Percentiles rank a stretch among this genome's conserved stretches.
Evolutionary conservation across 2,113 vertebrate species (phyloP).

Genomic region (Microcebus tavaratra): DNA sequence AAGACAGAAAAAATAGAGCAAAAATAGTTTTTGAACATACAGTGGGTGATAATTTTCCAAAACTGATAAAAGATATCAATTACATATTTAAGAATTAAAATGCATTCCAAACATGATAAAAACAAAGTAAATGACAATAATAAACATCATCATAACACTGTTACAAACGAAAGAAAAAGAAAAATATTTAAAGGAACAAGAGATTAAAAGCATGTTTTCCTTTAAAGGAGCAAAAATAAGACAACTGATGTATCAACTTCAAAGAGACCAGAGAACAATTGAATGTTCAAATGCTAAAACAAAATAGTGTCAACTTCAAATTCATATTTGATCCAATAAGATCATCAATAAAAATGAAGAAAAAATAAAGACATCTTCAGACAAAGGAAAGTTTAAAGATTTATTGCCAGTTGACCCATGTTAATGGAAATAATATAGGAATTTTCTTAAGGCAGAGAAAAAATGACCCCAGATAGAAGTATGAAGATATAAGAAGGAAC

Average conservation of each 20-base stretch:
- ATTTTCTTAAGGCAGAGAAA: background rate
- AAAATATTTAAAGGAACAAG: background rate
- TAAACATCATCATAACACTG: background rate
- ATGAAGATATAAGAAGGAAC: background rate
- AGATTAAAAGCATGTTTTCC: background rate
- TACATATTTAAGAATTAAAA: background rate
- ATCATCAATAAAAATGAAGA: background rate
- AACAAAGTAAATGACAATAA: background rate
- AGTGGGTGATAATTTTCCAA: background rate
- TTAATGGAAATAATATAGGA: background rate
- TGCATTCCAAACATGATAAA: background rate
- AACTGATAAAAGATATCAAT: background rate
- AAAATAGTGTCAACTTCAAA: background rate
- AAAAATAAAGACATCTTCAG: background rate
- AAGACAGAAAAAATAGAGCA: background rate
- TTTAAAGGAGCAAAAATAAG: background rate
- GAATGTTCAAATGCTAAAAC: background rate
- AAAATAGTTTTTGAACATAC: background rate
- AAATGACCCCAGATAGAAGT: background rate
- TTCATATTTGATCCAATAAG: background rate
- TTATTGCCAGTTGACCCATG: background rate
- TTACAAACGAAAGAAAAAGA: background rate
- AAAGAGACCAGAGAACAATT: background rate
- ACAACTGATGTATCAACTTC: background rate
- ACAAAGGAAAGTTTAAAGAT: background rate